These are phyloP conservation scores for Anodontia alba DNA, from an alignment of 2,888 invertebrate species.

Conservation along the genomic window DNA sequence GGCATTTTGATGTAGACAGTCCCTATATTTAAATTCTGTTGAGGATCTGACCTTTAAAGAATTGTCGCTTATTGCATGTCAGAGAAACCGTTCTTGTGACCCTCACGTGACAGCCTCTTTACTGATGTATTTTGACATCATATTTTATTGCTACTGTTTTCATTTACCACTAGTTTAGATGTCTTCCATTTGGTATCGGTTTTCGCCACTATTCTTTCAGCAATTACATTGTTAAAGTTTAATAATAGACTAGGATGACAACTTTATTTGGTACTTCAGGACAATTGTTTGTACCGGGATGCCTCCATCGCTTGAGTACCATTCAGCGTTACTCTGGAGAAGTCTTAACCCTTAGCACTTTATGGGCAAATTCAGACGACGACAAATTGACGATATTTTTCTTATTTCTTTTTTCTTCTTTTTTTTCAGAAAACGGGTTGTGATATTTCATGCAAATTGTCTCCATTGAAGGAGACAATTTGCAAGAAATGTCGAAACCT, in stretches of 20 bases:
- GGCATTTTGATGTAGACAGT: too few species aligned
- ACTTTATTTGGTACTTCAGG: slow-evolving; percentile 5
- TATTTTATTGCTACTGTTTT: not conserved
- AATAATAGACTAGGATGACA: slow-evolving; percentile 1
- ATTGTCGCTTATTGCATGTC: not conserved
- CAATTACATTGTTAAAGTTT: slow-evolving; percentile 13
- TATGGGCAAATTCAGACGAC: too few species aligned
- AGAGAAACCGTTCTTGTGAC: not conserved
- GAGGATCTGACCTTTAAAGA: not conserved
- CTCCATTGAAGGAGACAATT: too few species aligned
- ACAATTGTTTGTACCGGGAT: slow-evolving; percentile 9
- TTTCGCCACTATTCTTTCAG: not conserved
- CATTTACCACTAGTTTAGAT: slow-evolving; percentile 13
- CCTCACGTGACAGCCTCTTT: not conserved
- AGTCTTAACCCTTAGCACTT: too few species aligned
- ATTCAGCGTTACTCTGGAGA: not conserved
- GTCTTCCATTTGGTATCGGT: not conserved
- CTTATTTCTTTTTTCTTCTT: too few species aligned
- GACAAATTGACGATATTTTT: too few species aligned
- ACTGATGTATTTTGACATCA: slow-evolving; percentile 11
- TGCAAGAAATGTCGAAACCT: too few species aligned
- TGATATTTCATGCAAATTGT: too few species aligned
- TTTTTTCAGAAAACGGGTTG: too few species aligned
- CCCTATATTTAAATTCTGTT: too few species aligned
- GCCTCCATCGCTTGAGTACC: slow-evolving; percentile 6